A percentile compares a stretch with the other conserved stretches of the same genome.
These are phyloP conservation scores for Apaloderma vittatum DNA, from an alignment of 2,113 vertebrate species.

Conservation along the genomic window DNA sequence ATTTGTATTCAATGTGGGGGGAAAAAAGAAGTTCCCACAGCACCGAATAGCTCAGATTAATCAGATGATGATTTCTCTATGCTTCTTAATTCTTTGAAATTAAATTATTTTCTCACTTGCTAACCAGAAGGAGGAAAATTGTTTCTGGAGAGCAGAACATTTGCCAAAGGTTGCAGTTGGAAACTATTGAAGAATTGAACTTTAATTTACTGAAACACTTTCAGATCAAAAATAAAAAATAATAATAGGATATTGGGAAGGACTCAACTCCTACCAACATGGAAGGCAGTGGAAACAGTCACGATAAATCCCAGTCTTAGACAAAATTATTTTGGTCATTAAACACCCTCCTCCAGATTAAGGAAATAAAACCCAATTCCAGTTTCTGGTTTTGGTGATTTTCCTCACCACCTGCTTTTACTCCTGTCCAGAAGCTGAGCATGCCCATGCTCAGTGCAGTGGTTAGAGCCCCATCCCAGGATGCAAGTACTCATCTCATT, in stretches of 20 bases:
- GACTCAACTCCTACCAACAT: rapidly evolving
- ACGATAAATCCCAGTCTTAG: not conserved
- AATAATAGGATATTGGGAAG: not conserved
- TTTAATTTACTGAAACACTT: not conserved
- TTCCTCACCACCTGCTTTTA: rapidly evolving
- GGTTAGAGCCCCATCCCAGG: no score
- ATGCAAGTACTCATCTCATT: no score
- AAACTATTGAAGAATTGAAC: not conserved
- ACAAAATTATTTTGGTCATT: not conserved
- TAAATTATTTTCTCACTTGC: conserved; percentile 15
- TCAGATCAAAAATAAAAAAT: not conserved
- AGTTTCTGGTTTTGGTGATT: rapidly evolving
- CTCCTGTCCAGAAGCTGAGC: not conserved
- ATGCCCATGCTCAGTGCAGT: no score
- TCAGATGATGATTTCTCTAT: not conserved
- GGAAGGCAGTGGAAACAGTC: not conserved
- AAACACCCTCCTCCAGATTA: not conserved
- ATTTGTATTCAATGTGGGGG: not conserved
- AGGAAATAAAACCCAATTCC: not conserved
- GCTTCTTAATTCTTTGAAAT: not conserved
- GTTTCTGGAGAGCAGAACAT: not conserved
- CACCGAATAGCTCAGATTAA: not conserved
- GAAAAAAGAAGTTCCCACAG: not conserved
- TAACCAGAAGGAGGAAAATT: not conserved
- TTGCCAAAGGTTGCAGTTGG: not conserved